Percentiles rank a stretch among this genome's conserved stretches.
Evolutionary conservation across 2,797 vertebrate species (phyloP).

Genomic region (Onychomys torridus): DNA sequence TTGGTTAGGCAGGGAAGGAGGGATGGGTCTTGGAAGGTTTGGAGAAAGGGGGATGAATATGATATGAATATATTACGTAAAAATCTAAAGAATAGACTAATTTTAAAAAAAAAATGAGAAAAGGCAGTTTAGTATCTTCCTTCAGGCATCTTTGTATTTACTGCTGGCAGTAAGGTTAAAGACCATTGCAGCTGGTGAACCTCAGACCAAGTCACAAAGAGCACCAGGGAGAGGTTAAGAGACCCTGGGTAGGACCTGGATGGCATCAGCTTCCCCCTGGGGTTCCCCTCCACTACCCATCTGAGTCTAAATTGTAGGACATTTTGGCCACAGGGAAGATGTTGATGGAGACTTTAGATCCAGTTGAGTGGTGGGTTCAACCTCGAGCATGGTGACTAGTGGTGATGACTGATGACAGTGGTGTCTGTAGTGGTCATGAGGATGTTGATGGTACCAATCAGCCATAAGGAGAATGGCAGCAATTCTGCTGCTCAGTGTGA

Average conservation of each 20-base stretch:
- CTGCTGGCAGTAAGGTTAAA: background rate
- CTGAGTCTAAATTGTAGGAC: background rate
- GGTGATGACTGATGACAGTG: rapidly evolving
- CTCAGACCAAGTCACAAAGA: background rate
- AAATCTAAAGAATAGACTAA: background rate
- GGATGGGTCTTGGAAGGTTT: background rate
- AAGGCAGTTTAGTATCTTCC: too few relatives aligned
- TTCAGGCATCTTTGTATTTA: background rate
- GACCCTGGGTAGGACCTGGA: rapidly evolving
- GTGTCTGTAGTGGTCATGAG: background rate
- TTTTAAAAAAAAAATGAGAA: background rate
- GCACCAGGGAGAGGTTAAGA: background rate
- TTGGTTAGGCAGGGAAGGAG: background rate
- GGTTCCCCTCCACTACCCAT: background rate
- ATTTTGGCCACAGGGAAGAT: background rate
- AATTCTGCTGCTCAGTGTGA: background rate
- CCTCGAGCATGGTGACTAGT: background rate
- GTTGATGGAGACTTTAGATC: background rate
- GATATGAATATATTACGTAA: background rate
- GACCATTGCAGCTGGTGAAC: background rate
- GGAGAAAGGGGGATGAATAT: background rate
- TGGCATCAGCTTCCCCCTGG: too few relatives aligned
- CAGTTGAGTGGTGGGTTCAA: background rate
- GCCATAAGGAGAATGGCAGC: rapidly evolving
- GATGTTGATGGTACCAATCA: rapidly evolving